These are phyloP conservation scores for Symphodus melops DNA, from an alignment of 2,113 vertebrate genomes.

Conservation along the genomic window DNA sequence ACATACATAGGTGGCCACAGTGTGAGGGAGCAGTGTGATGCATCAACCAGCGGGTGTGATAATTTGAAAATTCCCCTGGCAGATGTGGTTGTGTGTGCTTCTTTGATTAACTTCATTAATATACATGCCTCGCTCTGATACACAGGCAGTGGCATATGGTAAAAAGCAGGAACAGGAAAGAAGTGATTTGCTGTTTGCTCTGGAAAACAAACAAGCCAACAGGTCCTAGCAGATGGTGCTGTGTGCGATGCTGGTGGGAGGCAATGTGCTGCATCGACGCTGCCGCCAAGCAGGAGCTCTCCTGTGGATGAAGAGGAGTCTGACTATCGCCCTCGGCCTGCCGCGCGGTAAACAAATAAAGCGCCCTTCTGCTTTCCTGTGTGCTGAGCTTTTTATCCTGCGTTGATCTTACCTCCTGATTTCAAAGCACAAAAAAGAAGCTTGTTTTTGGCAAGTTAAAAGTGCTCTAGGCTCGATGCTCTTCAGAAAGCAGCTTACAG, in stretches of 20 bases:
- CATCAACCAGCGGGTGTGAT: constrained; percentile 62
- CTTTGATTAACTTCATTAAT: constrained; percentile 98
- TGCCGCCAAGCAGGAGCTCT: constrained; percentile 75
- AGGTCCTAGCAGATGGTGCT: constrained; percentile 97
- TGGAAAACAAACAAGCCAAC: constrained; percentile 99
- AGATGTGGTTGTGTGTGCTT: constrained; percentile 72
- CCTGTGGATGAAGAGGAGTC: constrained; percentile 78
- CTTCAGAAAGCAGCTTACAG: constrained; percentile 73
- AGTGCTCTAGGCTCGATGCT: constrained; percentile 73
- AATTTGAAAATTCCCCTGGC: constrained; percentile 69
- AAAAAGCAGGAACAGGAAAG: constrained; percentile 95
- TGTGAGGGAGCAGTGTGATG: constrained; percentile 50
- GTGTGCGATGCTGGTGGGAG: constrained; percentile 88
- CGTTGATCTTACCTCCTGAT: constrained; percentile 71
- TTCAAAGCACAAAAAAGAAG: constrained; percentile 72
- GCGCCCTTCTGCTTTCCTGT: constrained; percentile 77
- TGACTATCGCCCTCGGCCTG: constrained; percentile 79
- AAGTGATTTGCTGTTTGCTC: constrained; percentile 98
- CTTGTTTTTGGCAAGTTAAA: constrained; percentile 72
- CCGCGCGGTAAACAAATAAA: constrained; percentile 82
- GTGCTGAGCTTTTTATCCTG: constrained; percentile 76
- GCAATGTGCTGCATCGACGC: constrained; percentile 74
- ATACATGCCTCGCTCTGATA: constrained; percentile 95
- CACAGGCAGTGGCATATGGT: constrained; percentile 96
- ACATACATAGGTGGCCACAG: constrained; percentile 18